A percentile compares a stretch with the other conserved stretches of the same genome.
phyloP scores from a whole-genome alignment of 2,113 vertebrate genomes.

The Tichodroma muraria region DNA sequence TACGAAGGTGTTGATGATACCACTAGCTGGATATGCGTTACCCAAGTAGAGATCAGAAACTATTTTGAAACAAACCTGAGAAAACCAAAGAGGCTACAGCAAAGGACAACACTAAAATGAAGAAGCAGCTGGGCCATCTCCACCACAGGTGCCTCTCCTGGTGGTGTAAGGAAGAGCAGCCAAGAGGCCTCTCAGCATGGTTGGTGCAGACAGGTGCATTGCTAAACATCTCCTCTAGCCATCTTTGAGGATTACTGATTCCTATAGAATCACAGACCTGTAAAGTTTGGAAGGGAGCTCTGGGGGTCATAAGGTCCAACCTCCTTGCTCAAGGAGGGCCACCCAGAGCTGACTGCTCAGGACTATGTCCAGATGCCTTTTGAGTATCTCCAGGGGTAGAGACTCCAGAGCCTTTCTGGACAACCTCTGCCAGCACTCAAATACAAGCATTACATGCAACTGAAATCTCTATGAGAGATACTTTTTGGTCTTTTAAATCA shows the following conservation, averaged over 20 bases:
- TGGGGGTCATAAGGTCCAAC: neutral
- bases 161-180: rapidly evolving
- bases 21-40: rapidly evolving
- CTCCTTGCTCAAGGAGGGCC: neutral
- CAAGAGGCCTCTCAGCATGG: neutral
- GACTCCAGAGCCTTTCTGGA: neutral
- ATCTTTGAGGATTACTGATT: neutral
- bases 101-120: neutral
- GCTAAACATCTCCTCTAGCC: neutral
- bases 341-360: neutral
- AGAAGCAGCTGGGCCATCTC: rapidly evolving
- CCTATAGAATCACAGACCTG: neutral
- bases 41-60: neutral
- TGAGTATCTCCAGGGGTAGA: neutral
- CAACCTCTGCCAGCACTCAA: neutral
- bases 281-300: neutral
- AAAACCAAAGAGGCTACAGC: neutral
- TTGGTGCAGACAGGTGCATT: rapidly evolving
- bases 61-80: neutral
- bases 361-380: neutral
- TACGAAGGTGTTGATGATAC: neutral
- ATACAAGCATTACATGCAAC: neutral
- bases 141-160: neutral
- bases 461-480: neutral
- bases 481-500: neutral